Evolutionary conservation across 2,797 vertebrate species (phyloP), one percentile per base, ranked within the genome.

Genomic region (Anguilla obscura): DNA sequence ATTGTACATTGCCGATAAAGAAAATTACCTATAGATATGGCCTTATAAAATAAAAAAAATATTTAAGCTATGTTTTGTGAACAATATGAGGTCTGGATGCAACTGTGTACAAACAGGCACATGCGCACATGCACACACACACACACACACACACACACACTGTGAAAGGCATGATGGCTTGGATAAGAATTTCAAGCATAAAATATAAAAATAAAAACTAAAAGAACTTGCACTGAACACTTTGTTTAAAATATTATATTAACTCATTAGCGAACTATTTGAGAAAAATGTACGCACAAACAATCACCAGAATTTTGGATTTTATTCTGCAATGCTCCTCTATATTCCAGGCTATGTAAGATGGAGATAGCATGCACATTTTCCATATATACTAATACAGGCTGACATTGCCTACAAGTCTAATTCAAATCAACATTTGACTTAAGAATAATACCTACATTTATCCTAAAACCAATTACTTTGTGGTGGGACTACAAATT

Each of bases 181-280:
- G 86, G 86, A 79, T 82, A 82, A 40, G 24, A 36, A 79, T 79
- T 30, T 71, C 6, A 30, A 27, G n/a, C 27, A 71, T 30, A 71
- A 66, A 66, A 66, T 82, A 86, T 84, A 6, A 3, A 74, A 33
- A 50, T 40, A 82, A 87, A 58, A 12, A 2, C 16, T 66, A 85
- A 71, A 84, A 27, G 45, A 86, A 69, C 27, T n/a, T 66, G 54
- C 84, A 84, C 56, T 56, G 85, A 21, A 85, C 74, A 89, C n/a
- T 58, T 60, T 86, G 21, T 24, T 54, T 63, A 50, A 60, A 80
- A 88, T 36, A 63, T 89, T 82, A 83, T 86, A 60, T 89, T 85
- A 83, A 88, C 52, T 86, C 63, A 74, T 89, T 85, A 8, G 36
- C 30, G n/a, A 14, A 85, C 86, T 7, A 18, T 69, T 76, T 16